Evolutionary conservation across 2,113 vertebrate genomes (phyloP).

Genomic region (Cryptotis parvus): DNA sequence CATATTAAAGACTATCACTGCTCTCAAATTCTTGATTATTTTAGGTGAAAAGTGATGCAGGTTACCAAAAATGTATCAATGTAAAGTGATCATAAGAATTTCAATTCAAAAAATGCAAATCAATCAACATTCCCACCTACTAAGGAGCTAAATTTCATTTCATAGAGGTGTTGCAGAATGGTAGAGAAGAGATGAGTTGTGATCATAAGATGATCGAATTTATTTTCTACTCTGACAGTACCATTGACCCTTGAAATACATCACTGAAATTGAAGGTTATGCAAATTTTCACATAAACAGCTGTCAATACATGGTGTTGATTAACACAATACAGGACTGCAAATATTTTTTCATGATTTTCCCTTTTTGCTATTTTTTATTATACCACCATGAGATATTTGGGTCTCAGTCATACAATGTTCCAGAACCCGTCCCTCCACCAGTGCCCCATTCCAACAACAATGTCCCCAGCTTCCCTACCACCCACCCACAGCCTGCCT

Average conservation of each 20-base stretch:
- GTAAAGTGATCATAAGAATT: constrained; percentile 5
- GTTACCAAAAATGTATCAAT: neutral
- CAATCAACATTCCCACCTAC: neutral
- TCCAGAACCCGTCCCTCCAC: too few species aligned
- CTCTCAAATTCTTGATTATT: neutral
- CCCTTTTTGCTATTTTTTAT: too few species aligned
- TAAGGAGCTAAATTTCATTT: neutral
- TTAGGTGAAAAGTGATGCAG: neutral
- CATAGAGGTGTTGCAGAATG: neutral
- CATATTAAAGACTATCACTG: neutral
- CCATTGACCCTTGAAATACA: neutral
- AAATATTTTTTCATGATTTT: neutral
- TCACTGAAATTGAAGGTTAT: neutral
- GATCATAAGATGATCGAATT: neutral
- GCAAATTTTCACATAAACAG: neutral
- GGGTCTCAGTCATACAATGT: too few species aligned
- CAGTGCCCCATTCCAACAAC: too few species aligned
- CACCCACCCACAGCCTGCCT: too few species aligned
- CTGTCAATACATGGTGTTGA: neutral
- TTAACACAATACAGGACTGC: neutral
- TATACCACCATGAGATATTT: too few species aligned
- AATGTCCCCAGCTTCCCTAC: too few species aligned
- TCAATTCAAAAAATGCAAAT: constrained; percentile 47
- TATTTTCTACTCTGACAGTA: neutral
- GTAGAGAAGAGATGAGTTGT: neutral